Conservation (phyloP, 2,113 vertebrate genomes). For the Lepisosteus oculatus region DNA sequence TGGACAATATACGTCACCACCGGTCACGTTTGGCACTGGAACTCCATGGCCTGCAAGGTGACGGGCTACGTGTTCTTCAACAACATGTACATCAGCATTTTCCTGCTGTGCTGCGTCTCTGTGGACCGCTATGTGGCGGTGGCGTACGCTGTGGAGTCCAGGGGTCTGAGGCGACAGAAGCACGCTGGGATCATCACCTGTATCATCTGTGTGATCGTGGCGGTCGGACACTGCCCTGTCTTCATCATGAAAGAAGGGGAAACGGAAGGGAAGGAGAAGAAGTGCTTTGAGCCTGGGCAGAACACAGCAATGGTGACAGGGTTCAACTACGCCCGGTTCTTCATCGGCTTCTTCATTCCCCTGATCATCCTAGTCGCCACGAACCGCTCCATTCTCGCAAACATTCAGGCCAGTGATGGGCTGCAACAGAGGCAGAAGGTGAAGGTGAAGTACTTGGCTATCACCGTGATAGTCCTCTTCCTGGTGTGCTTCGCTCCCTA, state of each 20-base stretch:
- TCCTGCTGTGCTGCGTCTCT: conserved; percentile 82
- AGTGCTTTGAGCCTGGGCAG: conserved; percentile 74
- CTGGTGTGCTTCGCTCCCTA: conserved; percentile 82
- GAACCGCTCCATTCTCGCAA: conserved; percentile 65
- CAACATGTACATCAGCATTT: conserved; percentile 90
- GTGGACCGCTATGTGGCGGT: conserved; percentile 78
- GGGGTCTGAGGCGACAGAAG: conserved; percentile 50
- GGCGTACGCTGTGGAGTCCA: conserved; percentile 69
- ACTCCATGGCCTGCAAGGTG: conserved; percentile 47
- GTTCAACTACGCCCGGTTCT: conserved; percentile 64
- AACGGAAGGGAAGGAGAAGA: accelerated
- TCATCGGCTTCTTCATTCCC: conserved; percentile 69
- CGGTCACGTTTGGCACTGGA: conserved; percentile 60
- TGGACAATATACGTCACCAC: conserved; percentile 73
- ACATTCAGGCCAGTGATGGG: conserved; percentile 42
- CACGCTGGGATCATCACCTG: conserved; percentile 34
- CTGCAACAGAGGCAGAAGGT: conserved; percentile 55
- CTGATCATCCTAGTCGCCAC: conserved; percentile 63
- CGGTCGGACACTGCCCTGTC: conserved; percentile 49
- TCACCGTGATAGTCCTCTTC: conserved; percentile 73
- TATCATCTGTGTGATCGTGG: conserved; percentile 46
- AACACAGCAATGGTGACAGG: conserved; percentile 27
- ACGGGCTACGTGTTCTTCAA: conserved; percentile 88
- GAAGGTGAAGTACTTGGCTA: conserved; percentile 59
- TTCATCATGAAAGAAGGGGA: conserved; percentile 42